phyloP scores from a whole-genome alignment of 1,140 invertebrate species.

The Carposina sasakii region DNA sequence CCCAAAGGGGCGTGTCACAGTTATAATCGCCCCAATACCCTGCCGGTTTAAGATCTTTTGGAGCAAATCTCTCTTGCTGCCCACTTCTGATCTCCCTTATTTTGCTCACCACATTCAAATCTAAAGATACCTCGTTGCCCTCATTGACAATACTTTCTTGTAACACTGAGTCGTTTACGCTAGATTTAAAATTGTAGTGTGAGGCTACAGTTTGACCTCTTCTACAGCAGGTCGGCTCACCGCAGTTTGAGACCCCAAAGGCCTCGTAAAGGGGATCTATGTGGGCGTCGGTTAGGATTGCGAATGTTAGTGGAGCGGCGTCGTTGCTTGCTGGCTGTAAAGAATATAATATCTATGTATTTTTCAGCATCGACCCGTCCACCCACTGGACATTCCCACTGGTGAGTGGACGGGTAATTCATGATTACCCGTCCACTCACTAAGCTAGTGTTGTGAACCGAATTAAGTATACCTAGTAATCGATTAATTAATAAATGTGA shows the following conservation, averaged over 20 bases:
- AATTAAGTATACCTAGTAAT: too few relatives aligned
- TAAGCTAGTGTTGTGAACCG: too few relatives aligned
- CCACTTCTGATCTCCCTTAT: conserved; percentile 26
- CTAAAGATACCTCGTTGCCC: conserved; percentile 30
- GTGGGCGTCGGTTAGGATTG: conserved; percentile 88
- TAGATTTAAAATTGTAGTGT: conserved; percentile 16
- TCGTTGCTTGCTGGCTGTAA: conserved; percentile 1
- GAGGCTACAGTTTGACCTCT: conserved; percentile 57
- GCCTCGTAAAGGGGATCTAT: conserved; percentile 82
- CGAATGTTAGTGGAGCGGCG: conserved; percentile 67
- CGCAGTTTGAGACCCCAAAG: conserved; percentile 79
- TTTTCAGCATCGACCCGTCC: too few relatives aligned
- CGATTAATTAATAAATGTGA: too few relatives aligned
- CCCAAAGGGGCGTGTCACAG: conserved; percentile 82
- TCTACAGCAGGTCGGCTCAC: conserved; percentile 86
- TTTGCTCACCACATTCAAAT: conserved; percentile 36
- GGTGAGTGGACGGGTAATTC: too few relatives aligned
- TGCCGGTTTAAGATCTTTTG: conserved; percentile 64
- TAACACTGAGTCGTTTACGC: conserved; percentile 28
- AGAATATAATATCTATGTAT: too few relatives aligned
- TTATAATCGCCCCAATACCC: conserved; percentile 86
- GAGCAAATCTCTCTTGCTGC: conserved; percentile 14
- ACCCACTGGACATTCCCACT: too few relatives aligned
- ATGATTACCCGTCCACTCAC: too few relatives aligned
- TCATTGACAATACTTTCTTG: conserved; percentile 25